A percentile compares a stretch with the other conserved stretches of the same genome.
These are phyloP conservation scores for Maylandia zebra DNA, from an alignment of 2,113 vertebrate species.

Conservation along the genomic window DNA sequence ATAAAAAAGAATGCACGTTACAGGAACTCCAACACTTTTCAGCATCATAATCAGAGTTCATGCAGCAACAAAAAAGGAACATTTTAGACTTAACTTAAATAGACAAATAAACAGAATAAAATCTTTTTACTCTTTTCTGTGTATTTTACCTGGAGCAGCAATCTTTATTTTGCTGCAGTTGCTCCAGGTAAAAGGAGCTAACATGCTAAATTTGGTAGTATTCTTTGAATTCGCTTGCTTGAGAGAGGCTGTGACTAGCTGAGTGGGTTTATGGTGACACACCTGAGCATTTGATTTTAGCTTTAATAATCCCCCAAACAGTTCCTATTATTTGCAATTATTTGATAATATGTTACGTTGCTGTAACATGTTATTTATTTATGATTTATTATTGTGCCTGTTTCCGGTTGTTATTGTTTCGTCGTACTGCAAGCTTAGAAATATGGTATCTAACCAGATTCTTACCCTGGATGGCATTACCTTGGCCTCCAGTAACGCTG, in stretches of 20 bases:
- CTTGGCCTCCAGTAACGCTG: no score
- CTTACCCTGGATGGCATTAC: no score
- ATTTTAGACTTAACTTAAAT: not conserved
- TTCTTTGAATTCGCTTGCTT: not conserved
- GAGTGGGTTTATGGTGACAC: not conserved
- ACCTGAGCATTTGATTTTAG: not conserved
- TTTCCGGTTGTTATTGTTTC: not conserved
- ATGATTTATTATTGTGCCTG: not conserved
- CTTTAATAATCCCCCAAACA: not conserved
- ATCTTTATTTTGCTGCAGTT: not conserved
- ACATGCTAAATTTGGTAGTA: not conserved
- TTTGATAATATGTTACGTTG: not conserved
- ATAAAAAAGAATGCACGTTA: not conserved
- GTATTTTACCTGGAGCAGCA: not conserved
- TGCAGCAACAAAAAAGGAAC: not conserved
- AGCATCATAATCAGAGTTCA: not conserved
- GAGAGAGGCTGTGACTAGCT: not conserved
- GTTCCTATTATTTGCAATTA: not conserved
- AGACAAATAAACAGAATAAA: not conserved
- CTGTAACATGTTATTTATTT: not conserved
- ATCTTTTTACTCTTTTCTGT: not conserved
- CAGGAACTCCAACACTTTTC: not conserved
- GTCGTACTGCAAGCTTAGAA: no score
- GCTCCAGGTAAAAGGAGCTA: not conserved
- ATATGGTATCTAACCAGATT: no score